Base-by-base conservation (phyloP, 2,888 invertebrate species). In the Drepana falcataria region DNA sequence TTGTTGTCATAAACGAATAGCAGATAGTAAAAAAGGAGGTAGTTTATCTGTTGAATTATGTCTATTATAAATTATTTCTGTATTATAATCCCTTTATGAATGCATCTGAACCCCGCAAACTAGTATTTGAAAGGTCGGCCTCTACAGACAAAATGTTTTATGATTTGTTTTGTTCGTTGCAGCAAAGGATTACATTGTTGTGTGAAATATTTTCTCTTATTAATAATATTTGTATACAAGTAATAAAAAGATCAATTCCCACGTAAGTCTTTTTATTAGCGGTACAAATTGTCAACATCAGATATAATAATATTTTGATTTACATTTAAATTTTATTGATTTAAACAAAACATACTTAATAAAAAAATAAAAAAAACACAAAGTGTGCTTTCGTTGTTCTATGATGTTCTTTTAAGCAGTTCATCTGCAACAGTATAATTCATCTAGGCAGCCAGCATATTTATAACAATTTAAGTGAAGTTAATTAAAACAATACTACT, bases 11-110 rank as follows among this genome's bases (percentile, higher is more conserved):
- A 55, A 53, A 54, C 51, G 48, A 61, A n/a, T 56, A n/a, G n/a
- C n/a, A n/a, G 6, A 55, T 54, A 61, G 59, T 59, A 64, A 63
- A 62, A 52, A 48, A 55, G 52, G 35, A 41, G 35, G 34, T 57
- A 75, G 75, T 75, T 77, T 77, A 76, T 56, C 53, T 59, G 63
- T 70, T 73, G 71, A 81, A 73, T 73, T 76, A 79, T 76, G 71
- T 66, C 66, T 61, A 62, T 65, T 68, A 77, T 75, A 78, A 79
- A 77, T 77, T 73, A 64, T 65, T 74, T 71, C 68, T 71, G 70
- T 70, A 71, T 66, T 57, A n/a, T n/a, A n/a, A 69, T 68, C 64
- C 68, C 66, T 70, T 70, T 68, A 44, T 65, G 60, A 63, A 64
- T 61, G 66, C 69, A 63, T 69, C 64, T 64, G 40, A 58, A 65